phyloP scores from a whole-genome alignment of 2,113 vertebrate genomes.

The Sander vitreus region DNA sequence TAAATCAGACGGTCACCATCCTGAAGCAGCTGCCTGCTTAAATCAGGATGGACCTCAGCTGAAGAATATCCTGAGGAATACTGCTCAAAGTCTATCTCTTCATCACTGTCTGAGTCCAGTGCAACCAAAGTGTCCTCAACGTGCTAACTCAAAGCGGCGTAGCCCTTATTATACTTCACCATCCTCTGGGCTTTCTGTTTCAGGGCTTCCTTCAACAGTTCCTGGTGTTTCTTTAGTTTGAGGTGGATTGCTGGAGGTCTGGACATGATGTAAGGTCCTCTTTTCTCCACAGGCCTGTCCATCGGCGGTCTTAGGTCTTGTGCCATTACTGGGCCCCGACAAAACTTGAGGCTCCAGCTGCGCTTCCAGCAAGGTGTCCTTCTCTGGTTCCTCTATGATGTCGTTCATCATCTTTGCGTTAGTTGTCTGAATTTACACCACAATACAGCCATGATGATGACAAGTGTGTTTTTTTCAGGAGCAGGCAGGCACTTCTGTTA shows the following conservation, averaged over 20 bases:
- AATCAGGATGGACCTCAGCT: conserved; percentile 95
- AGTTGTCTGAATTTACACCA: conserved; percentile 59
- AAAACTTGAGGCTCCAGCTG: conserved; percentile 62
- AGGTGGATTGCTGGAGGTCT: conserved; percentile 89
- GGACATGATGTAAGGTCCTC: conserved; percentile 91
- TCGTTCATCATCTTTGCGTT: conserved; percentile 81
- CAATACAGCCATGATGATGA: no score
- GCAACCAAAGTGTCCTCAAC: conserved; percentile 91
- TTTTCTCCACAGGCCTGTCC: conserved; percentile 86
- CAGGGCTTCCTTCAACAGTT: conserved; percentile 90
- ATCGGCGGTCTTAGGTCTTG: conserved; percentile 74
- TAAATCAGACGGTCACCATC: conserved; percentile 97
- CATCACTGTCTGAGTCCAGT: conserved; percentile 94
- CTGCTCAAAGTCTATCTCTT: conserved; percentile 91
- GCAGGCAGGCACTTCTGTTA: conserved; percentile 41
- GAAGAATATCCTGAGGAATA: conserved; percentile 98
- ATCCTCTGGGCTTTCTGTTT: conserved; percentile 89
- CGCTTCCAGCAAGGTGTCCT: conserved; percentile 69
- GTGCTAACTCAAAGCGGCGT: conserved; percentile 91
- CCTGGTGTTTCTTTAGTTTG: conserved; percentile 94
- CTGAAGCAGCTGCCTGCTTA: conserved; percentile 93
- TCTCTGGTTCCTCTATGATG: conserved; percentile 83
- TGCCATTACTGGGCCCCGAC: conserved; percentile 64
- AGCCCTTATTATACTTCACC: conserved; percentile 95
- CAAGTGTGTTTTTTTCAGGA: not conserved